Conservation (phyloP, 2,797 vertebrate species). For the Eospalax fontanierii region DNA sequence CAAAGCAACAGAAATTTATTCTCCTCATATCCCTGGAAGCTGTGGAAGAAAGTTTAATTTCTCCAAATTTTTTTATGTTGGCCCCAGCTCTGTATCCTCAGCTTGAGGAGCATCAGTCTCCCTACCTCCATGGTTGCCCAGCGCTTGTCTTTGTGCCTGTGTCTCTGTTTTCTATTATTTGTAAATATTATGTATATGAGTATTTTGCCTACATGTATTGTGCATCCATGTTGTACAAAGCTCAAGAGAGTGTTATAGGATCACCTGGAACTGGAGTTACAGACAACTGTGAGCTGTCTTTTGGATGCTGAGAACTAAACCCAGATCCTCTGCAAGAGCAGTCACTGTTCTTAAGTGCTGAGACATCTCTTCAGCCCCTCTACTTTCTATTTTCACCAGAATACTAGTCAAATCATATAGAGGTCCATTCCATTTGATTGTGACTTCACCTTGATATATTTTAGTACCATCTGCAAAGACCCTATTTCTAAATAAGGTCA, state of each 20-base stretch:
- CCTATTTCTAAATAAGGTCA: neutral
- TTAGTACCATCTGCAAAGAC: neutral
- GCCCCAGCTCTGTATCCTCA: neutral
- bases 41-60: neutral
- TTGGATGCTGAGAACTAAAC: too few relatives aligned
- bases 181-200: too few relatives aligned
- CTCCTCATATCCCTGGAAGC: neutral
- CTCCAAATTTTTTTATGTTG: too few relatives aligned
- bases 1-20: conserved; percentile 31
- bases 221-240: too few relatives aligned
- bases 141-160: neutral
- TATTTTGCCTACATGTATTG: too few relatives aligned
- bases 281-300: too few relatives aligned
- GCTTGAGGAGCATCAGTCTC: neutral
- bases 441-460: neutral
- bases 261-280: too few relatives aligned
- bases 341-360: too few relatives aligned
- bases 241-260: too few relatives aligned
- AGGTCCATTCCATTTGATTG: neutral
- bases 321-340: too few relatives aligned
- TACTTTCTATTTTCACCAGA: neutral
- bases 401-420: neutral
- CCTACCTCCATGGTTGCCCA: neutral
- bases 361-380: too few relatives aligned
- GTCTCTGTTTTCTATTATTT: neutral